Base-by-base conservation (phyloP, 2,888 invertebrate genomes). In the Scelioninae gen. 1 region DNA sequence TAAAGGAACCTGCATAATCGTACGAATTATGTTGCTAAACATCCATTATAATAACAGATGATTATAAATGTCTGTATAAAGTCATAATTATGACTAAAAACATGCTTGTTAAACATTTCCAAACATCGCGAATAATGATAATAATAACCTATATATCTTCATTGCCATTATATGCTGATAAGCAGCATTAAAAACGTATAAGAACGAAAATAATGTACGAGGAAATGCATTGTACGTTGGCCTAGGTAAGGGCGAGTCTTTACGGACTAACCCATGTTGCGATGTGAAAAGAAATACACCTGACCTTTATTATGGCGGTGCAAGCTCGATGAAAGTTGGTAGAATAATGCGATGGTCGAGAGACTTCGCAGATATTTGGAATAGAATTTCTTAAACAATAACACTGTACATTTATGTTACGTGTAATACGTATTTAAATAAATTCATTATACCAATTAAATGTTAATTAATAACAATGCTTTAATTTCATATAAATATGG, bases 171-270 rank as follows among this genome's bases (percentile, higher is more conserved):
- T 49, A 38, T 38, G 49, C 53, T 55, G 51, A 72, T 62, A 62
- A 72, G 72, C 43, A 31, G 60, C 32, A 62, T 62, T 62, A 45
- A 43, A 60, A 72, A 62, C 32, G 32, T 15, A 45, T 29, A 55
- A 51, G 16, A 72, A 38, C 8, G 23, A 65, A 63, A 40, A 60
- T 76, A 62, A 71, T 47, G 38, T 29, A 55, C 11, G 38, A 68
- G 47, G 49, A 78, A 78, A 78, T 71, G 63, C 47, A 69, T 43
- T 63, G 13, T 56, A 63, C 53, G 62, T 72, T 79, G 55, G 47
- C 79, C 65, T 79, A 79, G 79, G 79, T 79, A 79, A 79, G 79
- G 79, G 72, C 31, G 45, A 63, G 16, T 63, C 62, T 78, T 78
- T 71, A 78, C 58, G 15, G 56, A 34, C 69, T 29, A 65, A 76